Percentiles rank a stretch among this genome's conserved stretches.
Evolutionary conservation across 2,888 invertebrate species (phyloP).

Genomic region (Stegophylla sp.): DNA sequence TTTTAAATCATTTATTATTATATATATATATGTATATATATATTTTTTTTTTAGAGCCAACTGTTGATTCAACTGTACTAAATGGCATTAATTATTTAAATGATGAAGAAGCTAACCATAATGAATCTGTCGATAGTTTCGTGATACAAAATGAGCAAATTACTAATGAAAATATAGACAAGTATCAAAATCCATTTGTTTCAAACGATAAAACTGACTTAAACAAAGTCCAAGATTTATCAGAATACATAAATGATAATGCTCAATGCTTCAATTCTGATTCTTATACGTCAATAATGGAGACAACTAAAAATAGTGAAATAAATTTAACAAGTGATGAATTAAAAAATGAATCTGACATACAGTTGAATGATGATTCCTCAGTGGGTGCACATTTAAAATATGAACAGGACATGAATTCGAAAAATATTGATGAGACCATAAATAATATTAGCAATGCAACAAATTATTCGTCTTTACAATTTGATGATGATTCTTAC

Average conservation of each 20-base stretch:
- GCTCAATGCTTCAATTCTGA: not conserved
- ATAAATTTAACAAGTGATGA: conserved; percentile 2
- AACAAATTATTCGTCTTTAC: conserved; percentile 22
- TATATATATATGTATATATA: no score
- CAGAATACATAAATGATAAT: conserved; percentile 23
- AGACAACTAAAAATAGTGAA: conserved; percentile 37
- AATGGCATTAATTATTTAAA: conserved; percentile 27
- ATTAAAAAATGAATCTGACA: conserved; percentile 10
- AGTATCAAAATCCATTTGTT: conserved; percentile 30
- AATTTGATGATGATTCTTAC: conserved; percentile 25
- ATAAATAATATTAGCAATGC: conserved; percentile 18
- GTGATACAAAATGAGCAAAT: conserved; percentile 34
- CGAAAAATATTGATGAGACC: conserved; percentile 21
- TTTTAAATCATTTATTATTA: not conserved
- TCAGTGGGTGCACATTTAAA: conserved; percentile 4
- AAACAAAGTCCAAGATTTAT: conserved; percentile 42
- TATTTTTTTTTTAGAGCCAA: conserved; percentile 42
- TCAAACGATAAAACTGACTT: conserved; percentile 15
- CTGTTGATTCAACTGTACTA: conserved; percentile 2
- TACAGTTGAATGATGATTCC: conserved; percentile 18
- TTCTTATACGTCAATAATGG: conserved; percentile 29
- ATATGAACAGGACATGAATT: conserved; percentile 38
- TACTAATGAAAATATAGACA: not conserved
- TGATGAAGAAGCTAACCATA: conserved; percentile 7
- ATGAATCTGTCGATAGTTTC: not conserved